phyloP scores from a whole-genome alignment of 2,888 invertebrate species.

The Nephrocerus scutellatus region DNA sequence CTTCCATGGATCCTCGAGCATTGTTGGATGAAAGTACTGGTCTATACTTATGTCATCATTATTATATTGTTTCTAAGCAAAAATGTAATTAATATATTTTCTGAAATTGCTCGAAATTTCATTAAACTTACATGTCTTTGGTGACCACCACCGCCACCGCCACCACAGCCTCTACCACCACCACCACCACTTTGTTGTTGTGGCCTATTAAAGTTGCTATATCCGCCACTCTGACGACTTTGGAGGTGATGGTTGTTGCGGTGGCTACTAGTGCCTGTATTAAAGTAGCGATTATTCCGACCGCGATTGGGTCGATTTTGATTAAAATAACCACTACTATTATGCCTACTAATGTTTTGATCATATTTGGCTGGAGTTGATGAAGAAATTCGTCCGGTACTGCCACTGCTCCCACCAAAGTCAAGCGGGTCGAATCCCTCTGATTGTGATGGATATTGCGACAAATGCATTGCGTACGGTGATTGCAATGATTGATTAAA shows the following conservation, averaged over 20 bases:
- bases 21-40: conserved; percentile 41
- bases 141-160: background rate
- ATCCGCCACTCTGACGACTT: no score
- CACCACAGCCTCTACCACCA: conserved; percentile 8
- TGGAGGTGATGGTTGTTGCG: no score
- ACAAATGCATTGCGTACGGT: conserved; percentile 30
- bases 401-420: conserved; percentile 26
- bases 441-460: conserved; percentile 40
- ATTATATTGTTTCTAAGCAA: background rate
- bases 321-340: conserved; percentile 2
- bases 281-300: conserved; percentile 21
- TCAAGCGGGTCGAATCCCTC: conserved; percentile 35
- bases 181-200: conserved; percentile 1
- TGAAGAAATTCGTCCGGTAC: conserved; percentile 7
- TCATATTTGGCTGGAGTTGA: conserved; percentile 21
- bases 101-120: no score
- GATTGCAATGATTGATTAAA: no score
- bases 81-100: no score
- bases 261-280: conserved; percentile 5
- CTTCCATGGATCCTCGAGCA: conserved; percentile 44
- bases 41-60: background rate
- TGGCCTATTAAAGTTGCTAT: no score
- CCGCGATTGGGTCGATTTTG: conserved; percentile 11
- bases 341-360: conserved; percentile 17
- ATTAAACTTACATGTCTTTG: conserved; percentile 1